Base-by-base conservation (phyloP, 2,888 invertebrate genomes). In the Linnaemya tessellans region DNA sequence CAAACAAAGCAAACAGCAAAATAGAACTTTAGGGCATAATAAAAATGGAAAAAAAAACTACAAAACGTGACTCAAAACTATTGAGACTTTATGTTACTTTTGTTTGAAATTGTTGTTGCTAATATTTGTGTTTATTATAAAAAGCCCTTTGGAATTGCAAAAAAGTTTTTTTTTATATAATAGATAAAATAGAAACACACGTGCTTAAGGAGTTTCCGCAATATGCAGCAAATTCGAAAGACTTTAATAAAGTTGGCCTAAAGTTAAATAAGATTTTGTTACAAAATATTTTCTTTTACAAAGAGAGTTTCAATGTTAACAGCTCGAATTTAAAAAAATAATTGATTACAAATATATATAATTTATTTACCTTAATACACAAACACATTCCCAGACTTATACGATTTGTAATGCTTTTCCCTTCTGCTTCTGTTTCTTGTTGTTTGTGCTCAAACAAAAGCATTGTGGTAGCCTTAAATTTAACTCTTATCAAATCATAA, bases 31-130 rank as follows among this genome's bases (percentile, higher is more conserved):
- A n/a, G 80, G 65, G 64, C 51, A 67, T 65, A 71, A 62, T 54
- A 46, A 43, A 46, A 0, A 46, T 30, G n/a, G n/a, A n/a, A n/a
- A 67, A 25, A 67, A 41, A 46, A 80, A 62, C 51, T 58, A 5
- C n/a, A 15, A 80, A 67, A 77, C 80, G 80, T 84, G 80, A 80
- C 67, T 67, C 20, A 20, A 54, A 84, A 84, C 49, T 73, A 80
- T 51, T 43, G 22, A 73, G 80, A 84, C 77, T 58, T 1, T 22
- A 64, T n/a, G 11, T 10, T 10, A 67, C 13, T 60, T 60, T 38
- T 60, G 62, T 74, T 79, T 20, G 62, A 35, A 78, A 79, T 54
- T 49, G 73, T 62, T n/a, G n/a, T 83, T 71, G 25, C n/a, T 15
- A 58, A 67, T 73, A 67, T 58, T 38, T 73, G 18, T 22, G 9